Percentiles rank a stretch among this genome's conserved stretches.
These are phyloP conservation scores for Thalpophila matura DNA, from an alignment of 2,888 invertebrate species.

Conservation along the genomic window DNA sequence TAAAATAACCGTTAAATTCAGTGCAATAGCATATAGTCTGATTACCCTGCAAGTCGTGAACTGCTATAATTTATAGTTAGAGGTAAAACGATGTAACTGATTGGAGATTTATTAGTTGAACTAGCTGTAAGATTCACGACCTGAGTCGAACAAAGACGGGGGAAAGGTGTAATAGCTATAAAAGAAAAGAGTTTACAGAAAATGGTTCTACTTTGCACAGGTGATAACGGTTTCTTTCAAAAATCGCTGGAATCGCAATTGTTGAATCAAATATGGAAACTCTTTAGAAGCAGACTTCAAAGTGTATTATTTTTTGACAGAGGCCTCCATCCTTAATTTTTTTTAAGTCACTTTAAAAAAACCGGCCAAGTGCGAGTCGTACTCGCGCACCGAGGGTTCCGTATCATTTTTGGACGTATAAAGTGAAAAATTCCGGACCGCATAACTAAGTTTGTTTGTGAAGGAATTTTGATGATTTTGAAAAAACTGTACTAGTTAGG, in stretches of 20 bases:
- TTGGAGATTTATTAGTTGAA: constrained; percentile 50
- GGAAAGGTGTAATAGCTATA: constrained; percentile 20
- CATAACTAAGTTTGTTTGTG: too few relatives aligned
- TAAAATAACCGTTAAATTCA: constrained; percentile 23
- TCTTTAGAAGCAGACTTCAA: too few relatives aligned
- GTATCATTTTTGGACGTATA: too few relatives aligned
- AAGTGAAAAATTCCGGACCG: too few relatives aligned
- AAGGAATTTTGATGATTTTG: too few relatives aligned
- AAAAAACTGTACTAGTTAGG: too few relatives aligned
- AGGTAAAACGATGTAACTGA: constrained; percentile 45
- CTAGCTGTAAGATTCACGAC: constrained; percentile 43
- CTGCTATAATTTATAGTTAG: constrained; percentile 38
- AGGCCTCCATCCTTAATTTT: too few relatives aligned
- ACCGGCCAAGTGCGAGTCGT: too few relatives aligned
- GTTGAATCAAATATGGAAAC: too few relatives aligned
- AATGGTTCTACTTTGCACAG: constrained; percentile 9
- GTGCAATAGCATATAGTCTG: constrained; percentile 4
- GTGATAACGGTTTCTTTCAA: constrained; percentile 8
- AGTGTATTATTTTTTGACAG: too few relatives aligned
- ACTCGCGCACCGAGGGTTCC: too few relatives aligned
- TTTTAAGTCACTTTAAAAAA: too few relatives aligned
- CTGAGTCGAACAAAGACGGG: neutral
- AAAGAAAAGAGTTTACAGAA: neutral
- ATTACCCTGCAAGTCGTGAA: constrained; percentile 31
- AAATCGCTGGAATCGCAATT: neutral